Conservation (phyloP, 2,797 vertebrate genomes). For the Liparis tanakae region DNA sequence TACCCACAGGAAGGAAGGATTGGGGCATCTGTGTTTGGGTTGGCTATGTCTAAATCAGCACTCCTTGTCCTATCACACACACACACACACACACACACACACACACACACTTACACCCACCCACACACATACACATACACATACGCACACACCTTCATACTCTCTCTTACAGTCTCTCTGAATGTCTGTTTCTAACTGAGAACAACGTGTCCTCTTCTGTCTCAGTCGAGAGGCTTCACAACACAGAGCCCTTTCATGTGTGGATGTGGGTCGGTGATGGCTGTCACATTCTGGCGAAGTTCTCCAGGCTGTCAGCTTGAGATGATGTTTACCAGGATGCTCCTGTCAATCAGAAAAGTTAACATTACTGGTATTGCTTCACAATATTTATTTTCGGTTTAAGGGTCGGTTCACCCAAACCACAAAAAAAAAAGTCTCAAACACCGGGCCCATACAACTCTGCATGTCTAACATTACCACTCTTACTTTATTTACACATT, state of each 20-base stretch:
- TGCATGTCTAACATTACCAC: background rate
- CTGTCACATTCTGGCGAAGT: constrained; percentile 70
- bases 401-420: constrained; percentile 1
- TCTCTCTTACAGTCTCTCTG: constrained; percentile 32
- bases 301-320: constrained; percentile 66
- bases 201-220: constrained; percentile 77
- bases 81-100: constrained; percentile 41
- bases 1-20: constrained; percentile 80
- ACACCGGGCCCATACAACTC: background rate
- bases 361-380: constrained; percentile 36
- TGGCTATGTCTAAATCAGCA: constrained; percentile 85
- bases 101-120: constrained; percentile 8
- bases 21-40: constrained; percentile 83
- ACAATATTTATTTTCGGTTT: constrained; percentile 26
- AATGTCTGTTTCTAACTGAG: constrained; percentile 68
- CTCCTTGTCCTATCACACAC: constrained; percentile 75
- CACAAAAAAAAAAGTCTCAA: constrained; percentile 4
- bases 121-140: background rate
- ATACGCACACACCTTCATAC: background rate
- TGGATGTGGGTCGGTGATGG: constrained; percentile 65
- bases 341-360: constrained; percentile 73
- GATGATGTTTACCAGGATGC: constrained; percentile 68
- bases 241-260: constrained; percentile 75
- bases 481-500: background rate
- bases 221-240: constrained; percentile 65